phyloP scores from a whole-genome alignment of 1,140 invertebrate genomes.

The Drosophila kohkoa region DNA sequence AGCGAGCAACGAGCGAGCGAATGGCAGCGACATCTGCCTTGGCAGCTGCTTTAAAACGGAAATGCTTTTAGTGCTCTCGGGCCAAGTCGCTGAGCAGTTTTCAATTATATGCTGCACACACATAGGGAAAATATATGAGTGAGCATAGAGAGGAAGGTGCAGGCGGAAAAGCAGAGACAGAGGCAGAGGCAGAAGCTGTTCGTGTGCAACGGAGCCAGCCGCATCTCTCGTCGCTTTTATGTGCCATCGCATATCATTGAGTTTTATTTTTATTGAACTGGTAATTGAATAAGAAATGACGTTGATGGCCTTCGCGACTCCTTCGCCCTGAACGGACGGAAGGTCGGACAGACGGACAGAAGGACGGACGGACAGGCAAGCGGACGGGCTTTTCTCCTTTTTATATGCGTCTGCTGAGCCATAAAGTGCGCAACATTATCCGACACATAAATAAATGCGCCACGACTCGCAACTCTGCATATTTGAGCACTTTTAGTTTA shows the following conservation, averaged over 20 bases:
- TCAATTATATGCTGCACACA: slow-evolving; percentile 52
- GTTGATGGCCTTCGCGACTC: slow-evolving; percentile 59
- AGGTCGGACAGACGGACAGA: background rate
- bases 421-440: slow-evolving; percentile 68
- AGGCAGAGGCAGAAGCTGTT: background rate
- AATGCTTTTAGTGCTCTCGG: slow-evolving; percentile 43
- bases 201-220: slow-evolving; percentile 1
- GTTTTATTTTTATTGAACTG: slow-evolving; percentile 79
- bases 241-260: slow-evolving; percentile 69
- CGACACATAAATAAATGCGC: slow-evolving; percentile 58
- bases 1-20: slow-evolving; percentile 23
- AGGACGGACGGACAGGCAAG: background rate
- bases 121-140: background rate
- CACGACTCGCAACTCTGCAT: slow-evolving; percentile 21
- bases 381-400: slow-evolving; percentile 58
- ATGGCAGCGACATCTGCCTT: slow-evolving; percentile 27
- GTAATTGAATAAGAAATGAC: slow-evolving; percentile 80
- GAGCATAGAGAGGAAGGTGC: too few species aligned
- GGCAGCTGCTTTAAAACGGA: slow-evolving; percentile 44
- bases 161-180: background rate
- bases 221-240: slow-evolving; percentile 60
- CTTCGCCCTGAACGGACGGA: slow-evolving; percentile 9
- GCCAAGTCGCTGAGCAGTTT: slow-evolving; percentile 44
- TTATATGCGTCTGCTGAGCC: slow-evolving; percentile 55
- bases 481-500: slow-evolving; percentile 32